phyloP scores from a whole-genome alignment of 2,797 vertebrate species.

The Brachyalestes nurse region DNA sequence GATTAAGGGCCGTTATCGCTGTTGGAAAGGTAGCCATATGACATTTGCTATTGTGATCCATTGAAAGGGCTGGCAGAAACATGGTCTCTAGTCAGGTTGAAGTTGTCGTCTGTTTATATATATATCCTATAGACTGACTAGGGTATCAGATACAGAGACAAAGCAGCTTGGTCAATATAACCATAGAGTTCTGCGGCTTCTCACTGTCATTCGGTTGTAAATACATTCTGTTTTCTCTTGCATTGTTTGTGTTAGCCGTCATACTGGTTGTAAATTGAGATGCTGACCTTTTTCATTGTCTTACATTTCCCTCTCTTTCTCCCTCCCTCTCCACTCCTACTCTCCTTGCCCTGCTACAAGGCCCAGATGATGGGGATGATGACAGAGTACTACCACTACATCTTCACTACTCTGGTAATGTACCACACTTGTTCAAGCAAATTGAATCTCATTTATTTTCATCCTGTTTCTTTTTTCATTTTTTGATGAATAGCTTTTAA shows the following conservation, averaged over 20 bases:
- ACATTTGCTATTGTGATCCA: constrained; percentile 52
- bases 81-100: constrained; percentile 44
- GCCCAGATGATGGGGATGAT: constrained; percentile 99
- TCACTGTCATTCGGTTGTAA: constrained; percentile 1
- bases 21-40: constrained; percentile 31
- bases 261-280: constrained; percentile 61
- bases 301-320: constrained; percentile 29
- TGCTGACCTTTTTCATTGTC: constrained; percentile 53
- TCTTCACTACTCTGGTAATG: constrained; percentile 99
- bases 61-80: constrained; percentile 65
- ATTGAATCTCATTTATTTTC: constrained; percentile 71
- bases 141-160: constrained; percentile 1
- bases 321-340: constrained; percentile 56
- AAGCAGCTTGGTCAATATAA: constrained; percentile 32
- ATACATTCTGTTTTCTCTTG: constrained; percentile 16
- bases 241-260: constrained; percentile 50
- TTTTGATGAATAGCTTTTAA: constrained; percentile 77
- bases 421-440: constrained; percentile 73
- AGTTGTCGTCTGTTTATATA: constrained; percentile 5
- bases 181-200: constrained; percentile 47
- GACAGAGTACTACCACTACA: constrained; percentile 99
- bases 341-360: constrained; percentile 72
- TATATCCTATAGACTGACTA: constrained; percentile 6
- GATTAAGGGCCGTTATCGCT: constrained; percentile 64
- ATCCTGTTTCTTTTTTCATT: constrained; percentile 59